Evolutionary conservation across 2,797 vertebrate species (phyloP), one percentile per base, ranked within the genome.

Genomic region (Loriculus beryllinus): DNA sequence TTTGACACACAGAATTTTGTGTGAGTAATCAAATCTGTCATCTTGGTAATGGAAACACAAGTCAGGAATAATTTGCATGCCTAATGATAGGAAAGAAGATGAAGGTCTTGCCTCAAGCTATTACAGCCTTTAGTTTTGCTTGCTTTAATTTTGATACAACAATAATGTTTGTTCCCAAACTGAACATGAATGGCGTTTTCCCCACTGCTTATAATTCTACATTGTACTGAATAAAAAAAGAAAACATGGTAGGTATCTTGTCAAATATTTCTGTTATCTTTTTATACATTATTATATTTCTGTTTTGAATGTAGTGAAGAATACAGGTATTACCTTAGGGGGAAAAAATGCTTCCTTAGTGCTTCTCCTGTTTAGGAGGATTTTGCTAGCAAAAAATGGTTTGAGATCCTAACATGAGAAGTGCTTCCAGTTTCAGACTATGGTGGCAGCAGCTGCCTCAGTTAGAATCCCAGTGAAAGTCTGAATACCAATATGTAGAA

Each of bases 1-100:
- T 95, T 92, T 96, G 93, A 92, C 94, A 92, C 43, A 91, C 16
- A 70, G 56, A 88, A 86, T 72, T 77, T 71, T 17, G 9, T 91
- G 80, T 86, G 86, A 96, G 67, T 86, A 90, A 92, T 94, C 91
- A 91, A 90, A 95, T 94, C 82, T 96, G 93, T 95, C 93, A 91
- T 47, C 85, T 84, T 88, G 51, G 29, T 75, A 91, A 82, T 70
- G 59, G 31, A 90, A 93, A 88, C 26, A 49, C n/a, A 86, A 77
- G 88, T 82, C 59, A 67, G 75, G 69, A 80, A 89, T 82, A 92
- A 93, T 92, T 91, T 95, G 95, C 92, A 97, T 90, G 91, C 39
- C 68, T 92, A 86, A 90, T 84, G 75, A 78, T 42, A 90, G 82
- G 56, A 71, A 78, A 82, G 82, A 82, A 71, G 29, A 60, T 51